phyloP scores from a whole-genome alignment of 2,113 vertebrate genomes.

The Cynoglossus semilaevis region DNA sequence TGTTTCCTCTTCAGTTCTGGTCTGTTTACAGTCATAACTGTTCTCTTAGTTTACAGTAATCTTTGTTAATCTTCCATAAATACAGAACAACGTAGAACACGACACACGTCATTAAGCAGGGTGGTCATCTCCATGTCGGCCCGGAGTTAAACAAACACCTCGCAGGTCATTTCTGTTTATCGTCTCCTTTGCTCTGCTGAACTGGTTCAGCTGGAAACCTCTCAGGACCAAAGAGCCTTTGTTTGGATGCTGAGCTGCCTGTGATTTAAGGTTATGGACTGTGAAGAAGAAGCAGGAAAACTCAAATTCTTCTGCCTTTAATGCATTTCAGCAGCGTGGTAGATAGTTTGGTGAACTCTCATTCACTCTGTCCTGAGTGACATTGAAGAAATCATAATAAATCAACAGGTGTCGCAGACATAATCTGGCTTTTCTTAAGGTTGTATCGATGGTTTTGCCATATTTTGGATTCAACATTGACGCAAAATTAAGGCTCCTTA shows the following conservation, averaged over 20 bases:
- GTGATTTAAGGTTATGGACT: conserved; percentile 1
- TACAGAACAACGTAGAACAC: neutral
- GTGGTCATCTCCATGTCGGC: neutral
- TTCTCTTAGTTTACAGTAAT: neutral
- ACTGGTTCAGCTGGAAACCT: conserved; percentile 26
- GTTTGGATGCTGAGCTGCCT: conserved; percentile 8
- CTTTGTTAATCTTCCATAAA: neutral
- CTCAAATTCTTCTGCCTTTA: neutral
- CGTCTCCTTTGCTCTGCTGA: neutral
- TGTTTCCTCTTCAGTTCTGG: no score
- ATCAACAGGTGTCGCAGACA: no score
- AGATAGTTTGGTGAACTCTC: neutral
- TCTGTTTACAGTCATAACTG: neutral
- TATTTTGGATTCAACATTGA: no score
- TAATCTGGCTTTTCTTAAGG: no score
- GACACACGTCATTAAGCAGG: neutral
- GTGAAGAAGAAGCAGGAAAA: neutral
- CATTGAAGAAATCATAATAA: no score
- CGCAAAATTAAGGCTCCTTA: no score
- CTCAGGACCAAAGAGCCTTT: conserved; percentile 8
- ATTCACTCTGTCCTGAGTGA: no score
- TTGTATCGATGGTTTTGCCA: no score
- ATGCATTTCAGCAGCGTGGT: neutral
- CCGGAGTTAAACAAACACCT: neutral
- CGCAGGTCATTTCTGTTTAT: conserved; percentile 8